Base-by-base conservation (phyloP, 2,797 vertebrate genomes). In the Spatula clypeata region DNA sequence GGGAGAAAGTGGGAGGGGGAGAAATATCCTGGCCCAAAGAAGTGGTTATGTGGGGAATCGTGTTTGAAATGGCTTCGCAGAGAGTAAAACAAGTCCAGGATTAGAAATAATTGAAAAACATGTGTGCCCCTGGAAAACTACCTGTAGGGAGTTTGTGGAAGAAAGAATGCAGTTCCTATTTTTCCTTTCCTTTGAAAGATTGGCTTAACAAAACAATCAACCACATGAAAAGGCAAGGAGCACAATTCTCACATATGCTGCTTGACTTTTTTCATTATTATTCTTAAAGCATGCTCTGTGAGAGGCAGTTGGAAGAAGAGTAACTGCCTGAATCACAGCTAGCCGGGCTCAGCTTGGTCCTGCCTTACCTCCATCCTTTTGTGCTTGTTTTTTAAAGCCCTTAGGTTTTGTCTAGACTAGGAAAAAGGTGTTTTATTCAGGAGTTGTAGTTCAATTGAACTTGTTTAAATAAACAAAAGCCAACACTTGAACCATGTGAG, bases 191-290 rank as follows among this genome's bases (percentile, higher is more conserved):
- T 74, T 90, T 75, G 64, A 17, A 69, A 76, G 44, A 38, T 1
- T 51, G 86, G 42, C 75, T 96, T 88, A 87, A 71, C 57, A 45
- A 88, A 94, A 71, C 65, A 40, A 71, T 72, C 81, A 93, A 82
- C 69, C 81, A 76, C 36, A 32, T 40, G 71, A 91, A 95, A 94
- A 10, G 84, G 92, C 80, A 93, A 66, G 83, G 69, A 92, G 49
- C 49, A 82, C 75, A 82, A 47, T 29, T 58, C 60, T 77, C 40
- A 54, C 45, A 16, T 13, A 23, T 1, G 26, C 8, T 71, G 60
- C 15, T 66, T 66, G 86, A 19, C 13, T 64, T 40, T 58, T 57
- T 32, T 60, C 20, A 19, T 42, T 38, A 14, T 60, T 69, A 11
- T 45, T 87, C 66, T 55, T 34, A 8, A 65, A 87, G 29, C 45